Percentiles rank a stretch among this genome's conserved stretches.
Conservation (phyloP, 2,888 invertebrate genomes). For the Gibbula magus region DNA sequence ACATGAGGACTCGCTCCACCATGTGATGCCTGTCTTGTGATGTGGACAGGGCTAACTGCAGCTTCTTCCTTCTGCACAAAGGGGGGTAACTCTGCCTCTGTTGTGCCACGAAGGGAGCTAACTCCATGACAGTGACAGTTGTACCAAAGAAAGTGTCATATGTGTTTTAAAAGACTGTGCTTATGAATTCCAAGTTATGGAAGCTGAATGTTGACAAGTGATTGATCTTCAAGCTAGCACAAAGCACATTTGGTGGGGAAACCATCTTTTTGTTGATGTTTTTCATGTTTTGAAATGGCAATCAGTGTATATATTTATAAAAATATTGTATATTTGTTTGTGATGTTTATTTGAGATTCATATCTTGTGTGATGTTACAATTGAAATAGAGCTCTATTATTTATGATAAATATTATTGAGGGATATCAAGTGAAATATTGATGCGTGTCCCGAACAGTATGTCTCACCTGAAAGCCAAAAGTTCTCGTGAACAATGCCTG, state of each 20-base stretch:
- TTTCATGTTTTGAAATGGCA: neutral
- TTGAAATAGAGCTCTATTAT: no score
- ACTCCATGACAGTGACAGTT: neutral
- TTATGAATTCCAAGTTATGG: no score
- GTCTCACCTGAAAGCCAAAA: no score
- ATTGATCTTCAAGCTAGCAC: no score
- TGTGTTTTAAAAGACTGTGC: no score
- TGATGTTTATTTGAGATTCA: neutral
- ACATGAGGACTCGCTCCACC: neutral
- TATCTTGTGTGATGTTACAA: neutral
- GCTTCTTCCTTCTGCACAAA: neutral
- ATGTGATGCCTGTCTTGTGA: neutral
- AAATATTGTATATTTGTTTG: conserved; percentile 5
- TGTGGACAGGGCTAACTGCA: neutral
- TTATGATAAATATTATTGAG: no score
- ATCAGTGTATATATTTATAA: neutral
- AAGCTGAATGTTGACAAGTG: no score
- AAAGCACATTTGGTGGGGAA: no score
- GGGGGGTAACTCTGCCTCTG: neutral
- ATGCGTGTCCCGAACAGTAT: no score
- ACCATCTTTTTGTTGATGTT: neutral
- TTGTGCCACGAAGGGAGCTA: neutral
- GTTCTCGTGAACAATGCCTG: no score
- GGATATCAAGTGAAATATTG: no score
- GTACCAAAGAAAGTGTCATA: no score